Evolutionary conservation across 2,888 invertebrate genomes (phyloP), one percentile per base, ranked within the genome.

Genomic region (Pyrrhia umbra): DNA sequence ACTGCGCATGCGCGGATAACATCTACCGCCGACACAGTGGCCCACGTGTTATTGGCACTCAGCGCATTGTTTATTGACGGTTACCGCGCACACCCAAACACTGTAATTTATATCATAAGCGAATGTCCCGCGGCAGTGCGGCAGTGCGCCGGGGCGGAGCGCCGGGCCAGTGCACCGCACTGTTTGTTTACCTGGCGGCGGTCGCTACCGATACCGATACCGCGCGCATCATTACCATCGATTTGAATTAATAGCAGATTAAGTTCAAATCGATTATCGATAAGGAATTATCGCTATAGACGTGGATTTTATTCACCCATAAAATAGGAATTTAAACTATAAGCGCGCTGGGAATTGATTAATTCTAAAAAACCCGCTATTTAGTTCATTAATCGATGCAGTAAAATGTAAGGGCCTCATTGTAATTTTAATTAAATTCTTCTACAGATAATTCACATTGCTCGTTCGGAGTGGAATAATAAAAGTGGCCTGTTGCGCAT

Each of bases 1-100:
- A 88, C 92, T 84, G 88, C 73, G 78, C 77, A 82, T 85, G 79
- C 83, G 79, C 79, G 63, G 88, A 88, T 88, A 81, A 68, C 84
- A 86, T 88, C 88, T 75, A 77, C 76, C 74, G 77, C 79, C 27
- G 23, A 23, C 23, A 23, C 43, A 9, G 10, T 8, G 10, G 6
- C 16, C 39, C 0, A 15, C 82, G 74, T 71, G 77, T 85, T 85
- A 85, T 82, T 73, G 82, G 77, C 82, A 78, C 75, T 81, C 75
- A 73, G 45, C 23, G 25, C 50, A 55, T 64, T 77, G 73, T 75
- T 80, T 77, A 79, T 76, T 65, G 66, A 42, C 59, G 55, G 62
- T 67, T 64, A 63, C 73, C 67, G 61, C 58, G 34, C 20, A 5
- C 52, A 37, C 27, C 16, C 5, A 27, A 58, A 18, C 47, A 40